Conservation (phyloP, 2,113 vertebrate species). For the Setophaga kirtlandii region DNA sequence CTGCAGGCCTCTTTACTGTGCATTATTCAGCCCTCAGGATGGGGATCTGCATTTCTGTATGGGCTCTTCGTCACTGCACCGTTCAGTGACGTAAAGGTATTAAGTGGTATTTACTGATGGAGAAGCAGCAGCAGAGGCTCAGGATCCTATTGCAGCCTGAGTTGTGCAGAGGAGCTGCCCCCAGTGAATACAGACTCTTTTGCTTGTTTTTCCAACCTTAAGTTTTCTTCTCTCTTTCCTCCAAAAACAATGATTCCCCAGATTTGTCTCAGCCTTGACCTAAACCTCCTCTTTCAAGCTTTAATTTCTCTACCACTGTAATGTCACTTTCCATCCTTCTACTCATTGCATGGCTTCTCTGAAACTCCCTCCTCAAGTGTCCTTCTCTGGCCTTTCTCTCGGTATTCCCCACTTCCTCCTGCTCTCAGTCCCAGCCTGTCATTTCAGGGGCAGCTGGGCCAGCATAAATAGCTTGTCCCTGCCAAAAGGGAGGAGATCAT, state of each 20-base stretch:
- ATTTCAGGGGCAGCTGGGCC: background rate
- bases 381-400: background rate
- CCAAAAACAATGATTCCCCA: background rate
- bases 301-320: background rate
- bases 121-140: background rate
- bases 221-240: background rate
- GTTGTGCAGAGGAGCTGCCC: background rate
- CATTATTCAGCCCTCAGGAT: background rate
- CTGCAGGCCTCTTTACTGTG: background rate
- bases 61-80: background rate
- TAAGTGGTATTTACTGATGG: background rate
- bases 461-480: background rate
- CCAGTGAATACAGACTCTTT: background rate
- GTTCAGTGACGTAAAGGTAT: background rate
- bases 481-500: background rate
- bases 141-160: background rate
- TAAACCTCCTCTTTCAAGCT: background rate
- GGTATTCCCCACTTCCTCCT: background rate
- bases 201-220: background rate
- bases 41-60: background rate
- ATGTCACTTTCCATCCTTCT: background rate
- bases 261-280: background rate
- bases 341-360: background rate
- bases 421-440: background rate
- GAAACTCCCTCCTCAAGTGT: background rate